Conservation (phyloP, 1,140 invertebrate species). For the Drosophila sechellia region DNA sequence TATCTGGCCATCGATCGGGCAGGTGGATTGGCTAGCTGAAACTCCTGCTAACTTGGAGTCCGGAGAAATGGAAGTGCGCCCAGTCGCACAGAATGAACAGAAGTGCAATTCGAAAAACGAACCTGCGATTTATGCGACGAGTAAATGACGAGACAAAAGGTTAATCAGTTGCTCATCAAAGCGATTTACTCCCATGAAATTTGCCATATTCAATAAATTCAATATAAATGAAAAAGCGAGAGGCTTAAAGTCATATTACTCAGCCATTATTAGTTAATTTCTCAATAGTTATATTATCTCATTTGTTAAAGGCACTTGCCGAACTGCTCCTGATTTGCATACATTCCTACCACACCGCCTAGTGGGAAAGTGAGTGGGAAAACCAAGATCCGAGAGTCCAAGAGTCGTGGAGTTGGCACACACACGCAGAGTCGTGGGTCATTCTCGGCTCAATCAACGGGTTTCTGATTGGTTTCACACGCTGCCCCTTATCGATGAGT, state of each 20-base stretch:
- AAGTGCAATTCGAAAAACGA: conserved; percentile 56
- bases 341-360: neutral
- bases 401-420: neutral
- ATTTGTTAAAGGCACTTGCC: conserved; percentile 18
- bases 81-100: conserved; percentile 55
- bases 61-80: conserved; percentile 47
- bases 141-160: conserved; percentile 48
- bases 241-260: neutral
- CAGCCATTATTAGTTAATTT: too few relatives aligned
- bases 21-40: conserved; percentile 11
- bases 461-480: conserved; percentile 76
- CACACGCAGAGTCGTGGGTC: conserved; percentile 19
- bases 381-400: conserved; percentile 1
- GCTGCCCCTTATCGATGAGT: conserved; percentile 65
- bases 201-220: neutral
- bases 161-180: conserved; percentile 50
- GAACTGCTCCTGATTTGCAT: conserved; percentile 37
- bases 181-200: neutral
- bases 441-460: conserved; percentile 47
- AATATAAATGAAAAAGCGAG: neutral
- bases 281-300: neutral
- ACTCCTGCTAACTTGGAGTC: conserved; percentile 2
- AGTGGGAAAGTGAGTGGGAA: conserved; percentile 44
- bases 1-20: conserved; percentile 77
- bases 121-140: conserved; percentile 57